Percentiles rank a stretch among this genome's conserved stretches.
Conservation (phyloP, 2,113 vertebrate species). For the Megatriorchis doriae region DNA sequence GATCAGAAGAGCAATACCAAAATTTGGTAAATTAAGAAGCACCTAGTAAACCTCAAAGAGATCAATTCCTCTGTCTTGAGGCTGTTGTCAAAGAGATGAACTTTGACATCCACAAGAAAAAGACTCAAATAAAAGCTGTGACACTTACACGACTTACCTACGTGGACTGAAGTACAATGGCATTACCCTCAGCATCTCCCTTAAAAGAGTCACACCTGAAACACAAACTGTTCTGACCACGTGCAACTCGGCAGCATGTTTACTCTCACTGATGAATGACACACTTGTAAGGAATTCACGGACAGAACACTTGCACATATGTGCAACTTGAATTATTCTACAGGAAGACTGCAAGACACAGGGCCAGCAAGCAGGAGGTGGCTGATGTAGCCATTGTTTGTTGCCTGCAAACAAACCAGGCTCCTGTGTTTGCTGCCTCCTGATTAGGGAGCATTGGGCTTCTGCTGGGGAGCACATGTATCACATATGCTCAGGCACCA, state of each 20-base stretch:
- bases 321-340: not conserved
- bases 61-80: too few species aligned
- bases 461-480: not conserved
- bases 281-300: accelerated
- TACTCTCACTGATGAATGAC: accelerated
- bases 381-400: too few species aligned
- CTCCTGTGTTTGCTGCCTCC: not conserved
- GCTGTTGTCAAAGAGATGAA: not conserved
- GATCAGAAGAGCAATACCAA: not conserved
- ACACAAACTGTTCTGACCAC: not conserved
- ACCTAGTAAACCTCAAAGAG: not conserved
- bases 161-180: not conserved
- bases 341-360: not conserved
- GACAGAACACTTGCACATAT: not conserved
- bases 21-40: not conserved
- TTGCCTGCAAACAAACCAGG: not conserved
- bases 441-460: not conserved
- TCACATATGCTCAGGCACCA: not conserved
- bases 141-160: accelerated
- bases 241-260: accelerated
- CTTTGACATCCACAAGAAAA: not conserved
- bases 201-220: not conserved
- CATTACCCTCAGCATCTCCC: not conserved
- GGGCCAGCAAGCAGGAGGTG: not conserved
- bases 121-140: not conserved